phyloP scores from a whole-genome alignment of 2,797 vertebrate genomes.

The Paramormyrops hopkinsi region DNA sequence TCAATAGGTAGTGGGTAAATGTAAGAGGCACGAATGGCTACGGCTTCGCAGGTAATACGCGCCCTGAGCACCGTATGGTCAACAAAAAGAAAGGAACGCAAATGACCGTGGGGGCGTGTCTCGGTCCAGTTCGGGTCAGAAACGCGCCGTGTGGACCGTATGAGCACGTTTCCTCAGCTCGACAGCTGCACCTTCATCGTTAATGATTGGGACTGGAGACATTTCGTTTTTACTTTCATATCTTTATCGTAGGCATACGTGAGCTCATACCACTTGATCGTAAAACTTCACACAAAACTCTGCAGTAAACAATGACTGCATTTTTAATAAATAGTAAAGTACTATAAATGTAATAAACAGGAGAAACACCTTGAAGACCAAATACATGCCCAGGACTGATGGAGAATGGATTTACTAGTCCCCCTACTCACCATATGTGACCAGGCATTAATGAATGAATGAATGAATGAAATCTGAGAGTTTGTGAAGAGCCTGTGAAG shows the following conservation, averaged over 20 bases:
- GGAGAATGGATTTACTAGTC: not conserved
- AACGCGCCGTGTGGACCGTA: not conserved
- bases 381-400: not conserved
- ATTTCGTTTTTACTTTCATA: not conserved
- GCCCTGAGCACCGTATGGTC: not conserved
- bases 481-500: not conserved
- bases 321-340: not conserved
- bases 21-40: not conserved
- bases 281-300: not conserved
- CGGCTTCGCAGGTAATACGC: not conserved
- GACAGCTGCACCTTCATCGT: not conserved
- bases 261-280: not conserved
- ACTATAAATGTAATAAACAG: not conserved
- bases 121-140: not conserved
- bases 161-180: not conserved
- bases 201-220: not conserved
- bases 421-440: not conserved
- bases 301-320: not conserved
- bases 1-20: not conserved
- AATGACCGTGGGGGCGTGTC: not conserved
- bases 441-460: not conserved
- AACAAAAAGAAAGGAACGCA: not conserved
- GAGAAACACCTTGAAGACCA: not conserved
- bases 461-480: not conserved
- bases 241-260: not conserved